Conservation (phyloP, 2,888 invertebrate genomes). For the Eulithis prunata region DNA sequence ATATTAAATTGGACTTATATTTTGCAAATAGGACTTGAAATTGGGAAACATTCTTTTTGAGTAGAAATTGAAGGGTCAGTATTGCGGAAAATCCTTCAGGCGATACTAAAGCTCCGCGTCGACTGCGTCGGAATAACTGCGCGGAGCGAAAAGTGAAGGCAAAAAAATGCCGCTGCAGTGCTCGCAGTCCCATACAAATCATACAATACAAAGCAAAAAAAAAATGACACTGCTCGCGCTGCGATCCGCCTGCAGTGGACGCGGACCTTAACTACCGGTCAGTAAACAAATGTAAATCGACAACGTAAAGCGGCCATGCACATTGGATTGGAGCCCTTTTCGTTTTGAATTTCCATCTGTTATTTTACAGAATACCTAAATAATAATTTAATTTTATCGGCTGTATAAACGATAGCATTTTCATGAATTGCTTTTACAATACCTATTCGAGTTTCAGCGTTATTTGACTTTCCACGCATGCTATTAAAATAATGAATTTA, state of each 20-base stretch:
- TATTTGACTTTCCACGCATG: slow-evolving; percentile 23
- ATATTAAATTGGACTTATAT: slow-evolving; percentile 29
- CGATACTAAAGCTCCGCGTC: not conserved
- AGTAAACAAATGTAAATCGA: not conserved
- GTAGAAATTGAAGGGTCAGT: slow-evolving; percentile 19
- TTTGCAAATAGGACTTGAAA: slow-evolving; percentile 9
- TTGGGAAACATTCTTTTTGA: slow-evolving; percentile 4
- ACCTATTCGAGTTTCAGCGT: slow-evolving; percentile 1
- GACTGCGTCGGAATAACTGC: no score
- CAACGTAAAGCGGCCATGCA: not conserved
- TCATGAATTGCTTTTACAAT: slow-evolving; percentile 18
- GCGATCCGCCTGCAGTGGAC: no score
- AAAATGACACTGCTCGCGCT: no score
- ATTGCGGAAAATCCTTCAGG: slow-evolving; percentile 24
- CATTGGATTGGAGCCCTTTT: no score
- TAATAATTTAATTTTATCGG: not conserved
- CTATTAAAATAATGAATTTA: slow-evolving; percentile 38
- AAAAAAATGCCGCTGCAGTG: no score
- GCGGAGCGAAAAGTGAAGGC: no score
- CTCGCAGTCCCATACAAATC: no score
- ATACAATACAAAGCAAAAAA: no score
- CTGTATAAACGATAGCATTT: slow-evolving; percentile 6
- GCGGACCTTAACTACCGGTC: no score
- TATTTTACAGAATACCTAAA: no score
- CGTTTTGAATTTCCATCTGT: no score